Conservation (phyloP, 2,113 vertebrate species). For the Nanger granti region DNA sequence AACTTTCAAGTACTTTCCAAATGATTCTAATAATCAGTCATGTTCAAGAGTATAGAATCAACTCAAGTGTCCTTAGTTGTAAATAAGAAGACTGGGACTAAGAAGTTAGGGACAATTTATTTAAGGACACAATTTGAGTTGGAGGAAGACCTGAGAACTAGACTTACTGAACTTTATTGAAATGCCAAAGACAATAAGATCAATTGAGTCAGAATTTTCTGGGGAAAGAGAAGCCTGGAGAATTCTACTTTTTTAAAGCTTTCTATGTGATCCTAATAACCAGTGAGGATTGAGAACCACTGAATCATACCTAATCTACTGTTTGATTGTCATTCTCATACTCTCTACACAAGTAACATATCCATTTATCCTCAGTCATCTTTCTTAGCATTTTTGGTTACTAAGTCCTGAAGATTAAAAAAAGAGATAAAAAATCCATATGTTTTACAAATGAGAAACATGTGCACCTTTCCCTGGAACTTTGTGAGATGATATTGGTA, state of each 20-base stretch:
- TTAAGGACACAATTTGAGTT: background rate
- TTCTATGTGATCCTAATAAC: background rate
- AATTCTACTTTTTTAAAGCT: background rate
- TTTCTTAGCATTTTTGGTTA: background rate
- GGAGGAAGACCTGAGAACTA: background rate
- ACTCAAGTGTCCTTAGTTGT: background rate
- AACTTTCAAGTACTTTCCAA: background rate
- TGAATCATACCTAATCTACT: background rate
- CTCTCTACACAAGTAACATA: background rate
- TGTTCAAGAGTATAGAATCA: background rate
- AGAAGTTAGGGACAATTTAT: background rate
- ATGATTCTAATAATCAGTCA: background rate
- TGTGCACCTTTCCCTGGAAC: rapidly evolving
- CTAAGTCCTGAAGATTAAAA: background rate
- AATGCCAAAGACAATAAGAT: background rate
- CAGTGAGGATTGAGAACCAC: background rate
- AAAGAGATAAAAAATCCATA: background rate
- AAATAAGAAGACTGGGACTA: background rate
- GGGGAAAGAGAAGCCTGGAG: background rate
- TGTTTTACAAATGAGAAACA: background rate
- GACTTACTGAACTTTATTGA: background rate
- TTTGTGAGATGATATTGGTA: background rate
- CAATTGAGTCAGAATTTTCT: background rate
- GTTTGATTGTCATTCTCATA: background rate
- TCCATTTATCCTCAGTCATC: background rate